Conservation (phyloP, 2,888 invertebrate species). For the Julus scandinavius region DNA sequence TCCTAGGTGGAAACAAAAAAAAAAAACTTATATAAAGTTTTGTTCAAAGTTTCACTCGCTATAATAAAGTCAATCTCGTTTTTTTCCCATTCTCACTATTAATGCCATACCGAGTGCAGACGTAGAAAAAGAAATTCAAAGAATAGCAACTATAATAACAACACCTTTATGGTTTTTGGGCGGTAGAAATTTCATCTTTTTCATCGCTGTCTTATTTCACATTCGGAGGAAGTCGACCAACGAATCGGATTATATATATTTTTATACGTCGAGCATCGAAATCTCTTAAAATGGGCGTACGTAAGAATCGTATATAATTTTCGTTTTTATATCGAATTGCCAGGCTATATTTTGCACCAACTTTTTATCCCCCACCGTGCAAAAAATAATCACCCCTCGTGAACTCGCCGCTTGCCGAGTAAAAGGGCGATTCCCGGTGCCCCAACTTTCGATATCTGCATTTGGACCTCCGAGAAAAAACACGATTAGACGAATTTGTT, state of each 20-base stretch:
- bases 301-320: neutral
- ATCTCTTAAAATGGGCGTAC: neutral
- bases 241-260: slow-evolving; percentile 16
- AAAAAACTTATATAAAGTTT: neutral
- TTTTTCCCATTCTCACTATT: neutral
- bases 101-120: neutral
- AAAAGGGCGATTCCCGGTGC: no score
- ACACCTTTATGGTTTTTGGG: slow-evolving; percentile 7
- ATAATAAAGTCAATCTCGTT: neutral
- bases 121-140: slow-evolving; percentile 16
- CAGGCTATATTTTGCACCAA: no score
- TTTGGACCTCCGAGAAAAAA: no score
- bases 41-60: neutral
- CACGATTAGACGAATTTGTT: no score
- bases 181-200: slow-evolving; percentile 3
- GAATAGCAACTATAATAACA: neutral
- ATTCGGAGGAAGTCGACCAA: slow-evolving; percentile 26
- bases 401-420: no score
- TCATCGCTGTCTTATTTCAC: slow-evolving; percentile 39
- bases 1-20: slow-evolving; percentile 41
- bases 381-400: no score
- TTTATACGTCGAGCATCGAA: slow-evolving; percentile 21
- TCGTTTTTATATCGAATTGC: neutral
- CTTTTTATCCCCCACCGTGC: no score
- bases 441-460: no score